These are phyloP conservation scores for Nemurella pictetii DNA, from an alignment of 2,888 invertebrate genomes.

Conservation along the genomic window DNA sequence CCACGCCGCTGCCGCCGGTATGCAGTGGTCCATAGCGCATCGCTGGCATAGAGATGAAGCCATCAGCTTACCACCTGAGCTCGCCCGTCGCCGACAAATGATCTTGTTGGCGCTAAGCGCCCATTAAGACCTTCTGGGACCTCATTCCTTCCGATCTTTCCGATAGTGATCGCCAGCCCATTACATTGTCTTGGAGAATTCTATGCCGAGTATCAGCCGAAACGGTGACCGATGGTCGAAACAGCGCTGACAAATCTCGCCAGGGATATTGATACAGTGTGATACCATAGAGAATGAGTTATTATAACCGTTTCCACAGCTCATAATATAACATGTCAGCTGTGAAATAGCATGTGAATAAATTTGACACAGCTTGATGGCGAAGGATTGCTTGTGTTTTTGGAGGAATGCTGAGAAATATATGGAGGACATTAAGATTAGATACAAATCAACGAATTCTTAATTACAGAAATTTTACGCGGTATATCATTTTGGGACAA, in stretches of 20 bases:
- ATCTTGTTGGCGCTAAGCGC: neutral
- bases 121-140: neutral
- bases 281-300: neutral
- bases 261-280: neutral
- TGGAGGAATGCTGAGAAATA: too few species aligned
- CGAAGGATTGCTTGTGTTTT: neutral
- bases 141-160: neutral
- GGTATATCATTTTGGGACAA: neutral
- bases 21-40: too few species aligned
- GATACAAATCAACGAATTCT: neutral
- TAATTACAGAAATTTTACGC: neutral
- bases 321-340: neutral
- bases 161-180: neutral
- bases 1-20: neutral
- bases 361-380: neutral
- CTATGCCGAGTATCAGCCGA: neutral
- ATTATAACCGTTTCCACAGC: neutral
- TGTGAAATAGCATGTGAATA: neutral
- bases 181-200: neutral
- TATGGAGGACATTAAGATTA: neutral
- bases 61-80: neutral
- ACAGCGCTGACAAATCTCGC: neutral
- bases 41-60: neutral
- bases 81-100: neutral
- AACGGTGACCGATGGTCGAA: neutral